Evolutionary conservation across 2,797 vertebrate species (phyloP).

Genomic region (Phrynocephalus vlangalii): DNA sequence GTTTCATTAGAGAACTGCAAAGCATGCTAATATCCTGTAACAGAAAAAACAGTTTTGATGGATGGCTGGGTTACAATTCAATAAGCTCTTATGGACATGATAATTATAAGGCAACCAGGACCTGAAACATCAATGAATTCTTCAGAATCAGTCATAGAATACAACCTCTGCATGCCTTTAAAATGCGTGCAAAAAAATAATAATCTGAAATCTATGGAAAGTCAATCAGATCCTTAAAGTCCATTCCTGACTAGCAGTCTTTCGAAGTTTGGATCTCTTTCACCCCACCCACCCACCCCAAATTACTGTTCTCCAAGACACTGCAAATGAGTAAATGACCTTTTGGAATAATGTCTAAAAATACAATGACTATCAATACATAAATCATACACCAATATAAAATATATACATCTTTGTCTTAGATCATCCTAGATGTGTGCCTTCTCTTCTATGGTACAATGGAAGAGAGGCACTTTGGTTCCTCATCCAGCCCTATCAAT

Average conservation of each 20-base stretch:
- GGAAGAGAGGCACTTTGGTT: not conserved
- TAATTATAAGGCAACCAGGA: constrained; percentile 15
- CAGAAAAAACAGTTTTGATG: constrained; percentile 20
- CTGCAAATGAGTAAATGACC: not conserved
- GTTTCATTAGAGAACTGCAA: constrained; percentile 25
- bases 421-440: not conserved
- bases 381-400: not conserved
- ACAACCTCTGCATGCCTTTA: not conserved
- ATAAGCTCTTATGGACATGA: not conserved
- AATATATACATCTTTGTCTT: not conserved
- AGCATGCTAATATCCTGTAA: constrained; percentile 27
- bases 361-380: not conserved
- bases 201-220: not conserved
- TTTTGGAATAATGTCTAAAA: not conserved
- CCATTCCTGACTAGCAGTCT: constrained; percentile 7
- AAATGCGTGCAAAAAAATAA: not conserved
- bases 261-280: not conserved
- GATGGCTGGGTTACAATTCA: constrained; percentile 24
- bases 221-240: not conserved
- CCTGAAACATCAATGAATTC: constrained; percentile 4
- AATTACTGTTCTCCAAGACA: not conserved
- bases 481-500: not conserved
- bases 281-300: not conserved
- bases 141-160: constrained; percentile 18
- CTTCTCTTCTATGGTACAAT: not conserved